Evolutionary conservation across 2,113 vertebrate genomes (phyloP), one percentile per base, ranked within the genome.

Genomic region (Rallus limicola): DNA sequence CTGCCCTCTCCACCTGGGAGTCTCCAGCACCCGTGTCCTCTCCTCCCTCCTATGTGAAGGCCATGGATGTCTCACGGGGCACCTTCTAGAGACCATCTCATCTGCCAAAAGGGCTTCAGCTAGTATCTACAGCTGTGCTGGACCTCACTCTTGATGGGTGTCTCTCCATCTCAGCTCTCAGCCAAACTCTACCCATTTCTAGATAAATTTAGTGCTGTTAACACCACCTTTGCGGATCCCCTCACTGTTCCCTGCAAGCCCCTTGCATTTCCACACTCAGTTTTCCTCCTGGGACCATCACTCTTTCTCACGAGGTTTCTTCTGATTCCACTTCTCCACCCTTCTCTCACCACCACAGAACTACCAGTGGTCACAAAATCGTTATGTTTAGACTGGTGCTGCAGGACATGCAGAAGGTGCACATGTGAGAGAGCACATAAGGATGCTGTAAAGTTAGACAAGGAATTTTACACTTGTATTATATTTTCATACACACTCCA

Each of bases 401-500:
- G 69, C 46, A 40, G 56, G 88, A 75, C n/a, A 13, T 23, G 13
- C 50, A 87, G 52, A 65, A 81, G 36, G 26, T n/a, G 8, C 7
- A 6, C 42, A 28, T 8, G 5, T 55, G 18, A 67, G 26, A 86
- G 65, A 53, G 38, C 20, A 79, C 10, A 21, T 52, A 76, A 56
- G 33, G 58, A 76, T 76, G 36, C 65, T 84, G 23, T 71, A 46
- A 69, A 78, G 68, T 84, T 80, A 85, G 67, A 34, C 29, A 81
- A 68, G n/a, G 38, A 64, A 52, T 91, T 92, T 91, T 81, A 46
- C n/a, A 56, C 69, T 91, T 83, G 40, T 26, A 14, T 86, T 92
- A 28, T 72, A 95, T 92, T 89, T 95, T 89, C 62, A 44, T 93
- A 72, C 53, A 82, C 56, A 58, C 26, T 89, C 86, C 42, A 87